Percentiles rank a stretch among this genome's conserved stretches.
Evolutionary conservation across 1,140 invertebrate species (phyloP).

Genomic region (Patella vulgata): DNA sequence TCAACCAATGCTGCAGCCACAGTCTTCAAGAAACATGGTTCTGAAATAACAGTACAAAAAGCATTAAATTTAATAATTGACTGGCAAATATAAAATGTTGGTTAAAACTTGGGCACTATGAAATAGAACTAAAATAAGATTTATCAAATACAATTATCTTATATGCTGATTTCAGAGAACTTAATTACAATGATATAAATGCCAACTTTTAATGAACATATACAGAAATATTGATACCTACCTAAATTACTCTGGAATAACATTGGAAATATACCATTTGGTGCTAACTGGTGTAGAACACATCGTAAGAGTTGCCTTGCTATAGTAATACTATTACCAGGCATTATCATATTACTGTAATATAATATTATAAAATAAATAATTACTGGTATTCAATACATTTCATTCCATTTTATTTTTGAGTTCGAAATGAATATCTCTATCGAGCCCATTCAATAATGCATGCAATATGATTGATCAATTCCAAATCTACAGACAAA

Average conservation of each 20-base stretch:
- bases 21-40: constrained; percentile 89
- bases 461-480: neutral
- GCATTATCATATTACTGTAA: constrained; percentile 73
- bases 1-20: constrained; percentile 93
- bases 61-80: neutral
- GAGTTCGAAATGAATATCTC: neutral
- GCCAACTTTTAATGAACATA: neutral
- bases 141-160: no score
- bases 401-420: neutral
- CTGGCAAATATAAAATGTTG: neutral
- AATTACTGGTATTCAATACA: neutral
- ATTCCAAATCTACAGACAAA: neutral
- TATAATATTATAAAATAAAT: no score
- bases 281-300: constrained; percentile 93
- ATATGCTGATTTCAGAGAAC: no score
- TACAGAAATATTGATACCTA: constrained; percentile 39
- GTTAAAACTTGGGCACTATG: neutral
- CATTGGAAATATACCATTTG: constrained; percentile 95
- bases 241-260: constrained; percentile 79
- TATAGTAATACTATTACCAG: constrained; percentile 76
- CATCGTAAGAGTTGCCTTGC: constrained; percentile 97
- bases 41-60: constrained; percentile 51
- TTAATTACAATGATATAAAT: no score
- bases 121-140: no score
- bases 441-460: neutral